phyloP scores from a whole-genome alignment of 2,888 invertebrate genomes.

The Taphrorychus bicolor region DNA sequence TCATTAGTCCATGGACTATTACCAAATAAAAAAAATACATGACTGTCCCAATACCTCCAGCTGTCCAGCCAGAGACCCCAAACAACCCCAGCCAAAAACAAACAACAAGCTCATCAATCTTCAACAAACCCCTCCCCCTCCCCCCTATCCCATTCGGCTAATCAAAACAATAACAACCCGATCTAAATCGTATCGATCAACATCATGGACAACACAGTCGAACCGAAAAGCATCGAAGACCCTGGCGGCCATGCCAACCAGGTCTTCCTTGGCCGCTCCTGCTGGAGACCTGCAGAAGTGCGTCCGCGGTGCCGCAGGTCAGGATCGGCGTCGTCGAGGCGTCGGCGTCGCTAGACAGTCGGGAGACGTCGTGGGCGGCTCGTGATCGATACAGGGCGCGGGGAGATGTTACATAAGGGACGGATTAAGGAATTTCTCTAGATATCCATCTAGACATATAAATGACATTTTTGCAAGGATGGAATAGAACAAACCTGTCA shows the following conservation, averaged over 20 bases:
- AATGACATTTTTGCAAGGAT: no score
- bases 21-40: no score
- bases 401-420: slow-evolving; percentile 10
- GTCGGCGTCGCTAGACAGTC: slow-evolving; percentile 41
- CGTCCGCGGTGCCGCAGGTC: slow-evolving; percentile 43
- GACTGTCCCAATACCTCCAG: no score
- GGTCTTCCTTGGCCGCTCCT: slow-evolving; percentile 42
- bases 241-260: slow-evolving; percentile 25
- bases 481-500: no score
- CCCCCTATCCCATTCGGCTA: neutral
- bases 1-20: no score
- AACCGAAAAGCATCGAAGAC: neutral
- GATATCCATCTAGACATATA: no score
- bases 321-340: slow-evolving; percentile 39
- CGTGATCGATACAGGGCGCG: slow-evolving; percentile 29
- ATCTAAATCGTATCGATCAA: neutral
- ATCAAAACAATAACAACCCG: neutral
- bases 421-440: slow-evolving; percentile 3
- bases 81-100: slow-evolving; percentile 9
- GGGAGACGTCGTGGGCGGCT: slow-evolving; percentile 41
- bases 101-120: neutral
- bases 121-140: neutral
- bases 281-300: slow-evolving; percentile 43
- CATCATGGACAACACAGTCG: neutral
- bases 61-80: no score